Percentiles rank a stretch among this genome's conserved stretches.
phyloP scores from a whole-genome alignment of 2,888 invertebrate species.

The Palloptera scutellata region DNA sequence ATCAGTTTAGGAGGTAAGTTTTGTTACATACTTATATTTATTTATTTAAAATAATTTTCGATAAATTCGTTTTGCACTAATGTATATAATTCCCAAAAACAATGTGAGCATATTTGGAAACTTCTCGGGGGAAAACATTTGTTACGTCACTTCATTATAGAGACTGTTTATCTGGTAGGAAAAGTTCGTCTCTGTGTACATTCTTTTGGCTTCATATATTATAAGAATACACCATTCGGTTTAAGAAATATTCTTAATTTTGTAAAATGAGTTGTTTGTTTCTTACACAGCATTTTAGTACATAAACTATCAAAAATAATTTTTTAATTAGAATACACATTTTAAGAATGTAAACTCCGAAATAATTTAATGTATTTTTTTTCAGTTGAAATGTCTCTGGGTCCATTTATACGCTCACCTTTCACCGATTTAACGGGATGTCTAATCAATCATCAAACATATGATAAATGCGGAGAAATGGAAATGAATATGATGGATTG shows the following conservation, averaged over 20 bases:
- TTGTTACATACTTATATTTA: no score
- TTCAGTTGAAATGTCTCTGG: slow-evolving; percentile 67
- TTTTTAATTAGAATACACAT: no score
- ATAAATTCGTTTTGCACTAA: not conserved
- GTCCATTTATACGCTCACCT: slow-evolving; percentile 74
- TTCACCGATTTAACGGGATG: slow-evolving; percentile 76
- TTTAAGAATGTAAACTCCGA: not conserved
- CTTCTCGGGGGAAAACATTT: not conserved
- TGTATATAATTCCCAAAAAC: no score
- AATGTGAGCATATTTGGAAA: no score
- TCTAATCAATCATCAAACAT: slow-evolving; percentile 72
- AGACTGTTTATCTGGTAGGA: not conserved
- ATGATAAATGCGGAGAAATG: slow-evolving; percentile 72
- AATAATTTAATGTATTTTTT: slow-evolving; percentile 1
- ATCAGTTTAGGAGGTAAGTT: no score
- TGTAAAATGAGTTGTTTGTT: no score
- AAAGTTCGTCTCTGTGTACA: not conserved
- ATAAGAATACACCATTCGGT: no score
- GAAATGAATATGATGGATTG: slow-evolving; percentile 80
- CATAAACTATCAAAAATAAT: no score
- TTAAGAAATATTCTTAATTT: no score
- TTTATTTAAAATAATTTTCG: no score
- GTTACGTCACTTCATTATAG: slow-evolving; percentile 22
- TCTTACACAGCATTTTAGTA: no score
- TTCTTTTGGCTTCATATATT: no score